Percentiles rank a stretch among this genome's conserved stretches.
Conservation (phyloP, 2,888 invertebrate species). For the Cheilosia vernalis region DNA sequence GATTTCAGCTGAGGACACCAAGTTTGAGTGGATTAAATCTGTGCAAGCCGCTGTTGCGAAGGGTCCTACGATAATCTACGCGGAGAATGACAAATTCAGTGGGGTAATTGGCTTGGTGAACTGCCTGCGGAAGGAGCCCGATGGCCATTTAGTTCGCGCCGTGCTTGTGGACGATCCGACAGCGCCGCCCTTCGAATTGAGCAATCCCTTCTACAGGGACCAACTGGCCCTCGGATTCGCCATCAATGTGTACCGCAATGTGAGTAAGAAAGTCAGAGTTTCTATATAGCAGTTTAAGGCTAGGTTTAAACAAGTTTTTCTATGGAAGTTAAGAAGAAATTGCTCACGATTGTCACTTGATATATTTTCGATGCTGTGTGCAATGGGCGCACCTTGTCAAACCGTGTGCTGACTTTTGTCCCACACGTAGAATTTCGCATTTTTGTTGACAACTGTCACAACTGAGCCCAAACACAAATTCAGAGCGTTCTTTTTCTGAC, state of each 20-base stretch:
- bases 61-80: constrained; percentile 85
- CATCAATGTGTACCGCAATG: constrained; percentile 89
- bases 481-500: too few relatives aligned
- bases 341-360: neutral
- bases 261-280: constrained; percentile 75
- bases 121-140: constrained; percentile 92
- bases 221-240: constrained; percentile 90
- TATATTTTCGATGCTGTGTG: too few relatives aligned
- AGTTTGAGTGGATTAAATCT: constrained; percentile 80
- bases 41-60: constrained; percentile 79
- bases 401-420: too few relatives aligned
- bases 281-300: neutral
- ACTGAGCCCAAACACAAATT: too few relatives aligned
- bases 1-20: constrained; percentile 78
- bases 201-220: constrained; percentile 86
- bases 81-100: constrained; percentile 87
- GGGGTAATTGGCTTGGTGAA: constrained; percentile 95
- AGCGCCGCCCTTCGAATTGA: constrained; percentile 87
- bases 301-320: neutral
- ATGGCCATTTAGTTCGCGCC: constrained; percentile 87
- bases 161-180: constrained; percentile 87
- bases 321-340: neutral
- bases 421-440: too few relatives aligned
- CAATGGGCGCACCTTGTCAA: too few relatives aligned
- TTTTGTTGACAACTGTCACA: too few relatives aligned